These are phyloP conservation scores for Selenia dentaria DNA, from an alignment of 2,888 invertebrate species.

Conservation along the genomic window DNA sequence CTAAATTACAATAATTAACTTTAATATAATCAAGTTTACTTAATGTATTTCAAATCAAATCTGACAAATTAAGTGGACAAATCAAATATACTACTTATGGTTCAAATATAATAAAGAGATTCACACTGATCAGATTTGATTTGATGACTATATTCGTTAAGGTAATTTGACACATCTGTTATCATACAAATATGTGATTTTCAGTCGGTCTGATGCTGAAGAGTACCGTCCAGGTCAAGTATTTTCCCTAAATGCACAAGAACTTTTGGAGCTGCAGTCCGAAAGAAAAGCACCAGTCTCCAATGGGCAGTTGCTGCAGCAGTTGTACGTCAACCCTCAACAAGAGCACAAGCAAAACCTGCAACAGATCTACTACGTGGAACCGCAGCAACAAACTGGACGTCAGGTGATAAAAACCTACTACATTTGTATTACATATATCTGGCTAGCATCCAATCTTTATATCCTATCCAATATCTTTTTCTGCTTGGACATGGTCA, in stretches of 20 bases:
- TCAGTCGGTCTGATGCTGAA: conserved; percentile 58
- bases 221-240: conserved; percentile 78
- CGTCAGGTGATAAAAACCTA: conserved; percentile 55
- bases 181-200: conserved; percentile 8
- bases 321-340: conserved; percentile 62
- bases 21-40: neutral
- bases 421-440: too few relatives aligned
- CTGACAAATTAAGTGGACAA: too few relatives aligned
- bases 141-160: too few relatives aligned
- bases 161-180: neutral
- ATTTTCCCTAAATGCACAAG: conserved; percentile 69
- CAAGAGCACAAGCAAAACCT: conserved; percentile 67
- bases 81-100: too few relatives aligned
- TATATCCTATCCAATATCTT: too few relatives aligned
- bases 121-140: too few relatives aligned
- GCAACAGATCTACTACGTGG: conserved; percentile 70
- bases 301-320: conserved; percentile 63
- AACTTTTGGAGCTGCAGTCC: conserved; percentile 70
- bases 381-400: conserved; percentile 66
- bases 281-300: conserved; percentile 68
- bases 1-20: conserved; percentile 12
- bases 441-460: too few relatives aligned
- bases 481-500: too few relatives aligned
- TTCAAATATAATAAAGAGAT: too few relatives aligned
- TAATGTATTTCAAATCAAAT: too few relatives aligned